A percentile compares a stretch with the other conserved stretches of the same genome.
phyloP scores from a whole-genome alignment of 1,140 invertebrate genomes.

The Mactra quadrangularis region DNA sequence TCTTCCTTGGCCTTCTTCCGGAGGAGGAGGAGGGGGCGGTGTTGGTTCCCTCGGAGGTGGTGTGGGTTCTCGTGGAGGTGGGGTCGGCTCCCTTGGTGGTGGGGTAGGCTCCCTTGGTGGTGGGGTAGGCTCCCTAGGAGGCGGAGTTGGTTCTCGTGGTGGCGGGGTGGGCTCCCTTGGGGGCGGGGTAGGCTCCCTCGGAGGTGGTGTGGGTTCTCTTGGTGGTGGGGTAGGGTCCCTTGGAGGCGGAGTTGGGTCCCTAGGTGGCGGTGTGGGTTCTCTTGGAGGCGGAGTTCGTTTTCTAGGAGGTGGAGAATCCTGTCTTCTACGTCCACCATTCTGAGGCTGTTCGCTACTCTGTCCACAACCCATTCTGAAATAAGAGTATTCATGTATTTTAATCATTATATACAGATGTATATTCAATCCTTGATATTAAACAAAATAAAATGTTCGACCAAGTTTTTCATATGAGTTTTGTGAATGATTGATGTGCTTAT shows the following conservation, averaged over 20 bases:
- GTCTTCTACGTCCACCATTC: not conserved
- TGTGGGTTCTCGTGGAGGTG: constrained; percentile 32
- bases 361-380: constrained; percentile 41
- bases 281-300: constrained; percentile 32
- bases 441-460: too few species aligned
- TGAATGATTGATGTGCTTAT: too few species aligned
- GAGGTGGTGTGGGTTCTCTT: constrained; percentile 13
- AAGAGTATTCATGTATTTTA: too few species aligned
- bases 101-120: not conserved
- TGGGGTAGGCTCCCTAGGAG: not conserved
- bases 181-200: constrained; percentile 8
- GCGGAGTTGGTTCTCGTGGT: constrained; percentile 14
- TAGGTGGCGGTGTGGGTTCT: constrained; percentile 46
- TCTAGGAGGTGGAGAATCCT: not conserved
- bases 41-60: constrained; percentile 51
- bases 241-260: constrained; percentile 53
- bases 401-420: too few species aligned
- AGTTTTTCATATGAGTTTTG: too few species aligned
- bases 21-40: constrained; percentile 21
- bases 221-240: constrained; percentile 39
- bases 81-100: constrained; percentile 23
- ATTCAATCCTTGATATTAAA: too few species aligned
- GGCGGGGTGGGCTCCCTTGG: constrained; percentile 46
- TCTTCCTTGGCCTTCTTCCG: not conserved
- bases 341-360: not conserved